Evolutionary conservation across 2,797 vertebrate genomes (phyloP).

Genomic region (Galaxias olidus): DNA sequence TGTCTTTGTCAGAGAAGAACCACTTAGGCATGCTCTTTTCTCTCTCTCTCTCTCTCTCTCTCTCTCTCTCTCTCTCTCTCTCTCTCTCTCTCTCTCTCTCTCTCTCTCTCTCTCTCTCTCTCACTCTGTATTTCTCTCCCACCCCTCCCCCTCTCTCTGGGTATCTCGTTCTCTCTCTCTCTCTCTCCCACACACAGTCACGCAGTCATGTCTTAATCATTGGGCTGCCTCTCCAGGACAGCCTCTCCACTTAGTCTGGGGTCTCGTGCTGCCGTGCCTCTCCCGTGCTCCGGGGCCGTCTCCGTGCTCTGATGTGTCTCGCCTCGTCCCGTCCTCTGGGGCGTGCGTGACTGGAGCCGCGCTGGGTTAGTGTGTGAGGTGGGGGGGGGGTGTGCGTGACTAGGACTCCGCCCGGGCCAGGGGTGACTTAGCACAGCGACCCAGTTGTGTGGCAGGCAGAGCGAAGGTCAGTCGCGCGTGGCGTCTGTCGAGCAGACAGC

Average conservation of each 20-base stretch:
- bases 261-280: background rate
- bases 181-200: background rate
- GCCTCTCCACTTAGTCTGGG: slow-evolving; percentile 35
- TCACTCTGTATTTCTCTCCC: background rate
- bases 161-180: background rate
- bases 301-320: slow-evolving; percentile 24
- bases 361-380: background rate
- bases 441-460: slow-evolving; percentile 64
- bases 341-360: slow-evolving; percentile 13
- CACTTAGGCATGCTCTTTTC: slow-evolving; percentile 47
- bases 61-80: background rate
- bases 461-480: slow-evolving; percentile 39
- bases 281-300: background rate
- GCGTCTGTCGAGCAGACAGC: background rate
- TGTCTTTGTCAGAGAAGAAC: slow-evolving; percentile 60
- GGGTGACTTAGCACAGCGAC: slow-evolving; percentile 68
- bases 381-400: slow-evolving; percentile 65
- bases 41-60: background rate
- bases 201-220: slow-evolving; percentile 35
- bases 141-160: background rate
- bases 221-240: background rate
- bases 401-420: slow-evolving; percentile 52
- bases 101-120: background rate
- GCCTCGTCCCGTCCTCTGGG: slow-evolving; percentile 48
- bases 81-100: background rate